Base-by-base conservation (phyloP, 2,888 invertebrate species). In the Campaea margaritaria region DNA sequence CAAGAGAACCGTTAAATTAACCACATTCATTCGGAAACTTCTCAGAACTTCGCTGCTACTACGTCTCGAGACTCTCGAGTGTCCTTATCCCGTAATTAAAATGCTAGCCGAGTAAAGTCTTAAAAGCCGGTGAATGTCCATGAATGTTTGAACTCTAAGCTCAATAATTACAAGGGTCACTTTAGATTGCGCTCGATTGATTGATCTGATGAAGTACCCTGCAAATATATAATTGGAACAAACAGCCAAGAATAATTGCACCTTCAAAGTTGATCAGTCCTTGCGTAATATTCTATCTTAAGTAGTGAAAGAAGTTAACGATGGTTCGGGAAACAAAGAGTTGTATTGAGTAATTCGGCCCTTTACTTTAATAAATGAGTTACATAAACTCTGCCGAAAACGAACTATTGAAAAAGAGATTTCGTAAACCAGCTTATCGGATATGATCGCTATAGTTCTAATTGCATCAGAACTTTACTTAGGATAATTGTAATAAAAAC, bases 11-110 rank as follows among this genome's bases (percentile, higher is more conserved):
- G 81, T 84, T 84, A 83, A 83, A 85, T 86, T 85, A 87, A 85
- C 80, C 79, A 85, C 85, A 85, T 83, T 85, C 79, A 82, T 83
- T 85, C 75, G 73, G 74, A 80, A 87, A 83, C 75, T 89, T 86
- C 83, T 79, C 56, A 70, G 82, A 86, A 87, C 74, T 83, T 83
- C 69, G 76, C 74, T 70, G 5, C 74, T 70, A 55, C 55, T 57
- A 44, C 57, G 57, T 73, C 73, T 72, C 72, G 59, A 31, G 31
- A 31, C 31, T 27, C 73, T 78, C 68, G 75, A 82, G 81, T 75
- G 75, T 78, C 76, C 77, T 79, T 74, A 77, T 73, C 73, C 74
- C 72, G 75, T 81, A 79, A 82, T 83, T 79, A 78, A 76, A 71
- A 61, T 62, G 62, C 65, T 58, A 61, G 58, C 39, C 62, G 60